Evolutionary conservation across 2,888 invertebrate genomes (phyloP).

Genomic region (Polia nebulosa): DNA sequence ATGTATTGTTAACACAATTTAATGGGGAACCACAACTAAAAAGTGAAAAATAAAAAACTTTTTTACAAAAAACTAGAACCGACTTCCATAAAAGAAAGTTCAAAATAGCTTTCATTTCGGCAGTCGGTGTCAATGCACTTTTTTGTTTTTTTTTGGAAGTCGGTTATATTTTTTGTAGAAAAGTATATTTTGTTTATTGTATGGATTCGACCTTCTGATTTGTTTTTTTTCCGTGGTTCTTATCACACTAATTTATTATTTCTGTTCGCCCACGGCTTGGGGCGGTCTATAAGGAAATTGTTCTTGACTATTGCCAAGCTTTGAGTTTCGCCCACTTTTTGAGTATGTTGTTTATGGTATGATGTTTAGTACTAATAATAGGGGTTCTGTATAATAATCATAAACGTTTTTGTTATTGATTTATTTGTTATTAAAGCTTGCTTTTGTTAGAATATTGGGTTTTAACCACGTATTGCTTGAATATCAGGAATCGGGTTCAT

Average conservation of each 20-base stretch:
- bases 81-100: too few species aligned
- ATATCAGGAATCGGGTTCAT: too few species aligned
- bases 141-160: too few species aligned
- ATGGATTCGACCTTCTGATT: constrained; percentile 1
- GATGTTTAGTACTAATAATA: constrained; percentile 38
- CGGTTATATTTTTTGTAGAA: not conserved
- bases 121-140: too few species aligned
- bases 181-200: not conserved
- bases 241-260: constrained; percentile 71
- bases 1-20: too few species aligned
- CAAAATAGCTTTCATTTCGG: too few species aligned
- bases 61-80: too few species aligned
- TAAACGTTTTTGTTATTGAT: constrained; percentile 28
- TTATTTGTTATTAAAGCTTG: constrained; percentile 12
- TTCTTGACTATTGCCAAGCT: constrained; percentile 54
- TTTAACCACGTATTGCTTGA: not conserved
- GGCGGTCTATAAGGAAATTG: constrained; percentile 54
- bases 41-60: too few species aligned
- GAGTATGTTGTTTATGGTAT: constrained; percentile 29
- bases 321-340: constrained; percentile 22
- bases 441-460: not conserved
- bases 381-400: not conserved
- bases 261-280: constrained; percentile 44
- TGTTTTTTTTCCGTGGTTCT: constrained; percentile 1
- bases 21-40: too few species aligned